These are phyloP conservation scores for Drosophila kurseongensis DNA, from an alignment of 1,140 invertebrate species.

Conservation along the genomic window DNA sequence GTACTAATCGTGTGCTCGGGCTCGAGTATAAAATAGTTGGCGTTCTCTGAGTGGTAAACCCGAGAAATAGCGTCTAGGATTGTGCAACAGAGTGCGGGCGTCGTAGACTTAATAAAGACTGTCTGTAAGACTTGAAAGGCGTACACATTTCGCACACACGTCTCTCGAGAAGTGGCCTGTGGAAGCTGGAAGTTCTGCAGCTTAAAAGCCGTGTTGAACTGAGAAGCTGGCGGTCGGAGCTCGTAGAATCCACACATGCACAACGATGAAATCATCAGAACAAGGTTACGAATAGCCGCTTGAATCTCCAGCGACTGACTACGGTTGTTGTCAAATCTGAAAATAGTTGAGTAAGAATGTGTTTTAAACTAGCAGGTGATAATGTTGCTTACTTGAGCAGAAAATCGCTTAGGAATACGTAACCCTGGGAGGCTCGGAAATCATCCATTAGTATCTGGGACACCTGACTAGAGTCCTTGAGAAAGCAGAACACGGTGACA, in stretches of 20 bases:
- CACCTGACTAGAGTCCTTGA: slow-evolving; percentile 99
- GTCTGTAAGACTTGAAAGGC: slow-evolving; percentile 98
- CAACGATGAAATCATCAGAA: slow-evolving; percentile 96
- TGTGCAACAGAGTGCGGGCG: slow-evolving; percentile 92
- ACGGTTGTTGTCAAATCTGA: slow-evolving; percentile 90
- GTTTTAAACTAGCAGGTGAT: rapidly evolving
- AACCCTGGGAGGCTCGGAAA: slow-evolving; percentile 97
- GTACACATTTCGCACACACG: slow-evolving; percentile 95
- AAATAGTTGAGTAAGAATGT: slow-evolving; percentile 5
- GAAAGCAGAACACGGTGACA: slow-evolving; percentile 98
- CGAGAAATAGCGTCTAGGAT: slow-evolving; percentile 98
- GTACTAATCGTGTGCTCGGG: slow-evolving; percentile 97
- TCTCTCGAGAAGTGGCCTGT: slow-evolving; percentile 94
- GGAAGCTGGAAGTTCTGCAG: slow-evolving; percentile 96
- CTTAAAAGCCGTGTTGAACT: slow-evolving; percentile 95
- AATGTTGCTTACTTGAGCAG: slow-evolving; percentile 92
- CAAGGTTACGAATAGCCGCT: slow-evolving; percentile 96
- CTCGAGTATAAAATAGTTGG: slow-evolving; percentile 99
- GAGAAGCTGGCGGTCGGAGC: slow-evolving; percentile 92
- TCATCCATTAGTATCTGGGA: slow-evolving; percentile 97
- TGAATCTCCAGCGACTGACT: slow-evolving; percentile 91
- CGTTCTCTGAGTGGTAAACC: slow-evolving; percentile 98
- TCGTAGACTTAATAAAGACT: slow-evolving; percentile 95
- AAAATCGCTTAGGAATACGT: slow-evolving; percentile 97
- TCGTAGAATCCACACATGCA: slow-evolving; percentile 97